Base-by-base conservation (phyloP, 2,888 invertebrate genomes). In the Tipula unca region DNA sequence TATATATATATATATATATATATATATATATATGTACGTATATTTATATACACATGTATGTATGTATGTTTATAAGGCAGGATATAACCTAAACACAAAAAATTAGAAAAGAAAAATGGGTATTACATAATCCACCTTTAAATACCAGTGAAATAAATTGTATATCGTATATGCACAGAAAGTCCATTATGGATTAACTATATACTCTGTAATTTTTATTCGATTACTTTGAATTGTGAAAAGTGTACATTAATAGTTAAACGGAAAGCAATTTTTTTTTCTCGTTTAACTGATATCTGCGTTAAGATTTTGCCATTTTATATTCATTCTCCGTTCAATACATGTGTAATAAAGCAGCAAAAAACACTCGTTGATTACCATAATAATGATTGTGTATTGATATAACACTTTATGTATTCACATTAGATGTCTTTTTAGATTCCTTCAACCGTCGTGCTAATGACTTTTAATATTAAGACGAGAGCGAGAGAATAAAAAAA, bases 321-420 rank as follows among this genome's bases (percentile, higher is more conserved):
- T 69, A 69, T 69, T 69, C 69, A 69, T 69, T 10, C 4, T 25
- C 25, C 14, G 25, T 69, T 69, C 25, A 3, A 69, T 69, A 69
- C 10, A 69, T 69, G 25, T 20, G 69, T 69, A 69, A 69, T 69
- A 69, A 69, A 69, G 25, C 69, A 69, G 2, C 69, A 14, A 25
- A 25, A 69, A 69, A 69, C 25, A 69, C 69, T 69, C 69, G 69
- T 69, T 69, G 69, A 69, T 69, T 69, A 69, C 69, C 69, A 69
- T 69, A 69, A 69, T 69, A 69, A 69, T 69, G 69, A 69, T 69
- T 69, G 69, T 69, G 69, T 69, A 69, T 69, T 69, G 69, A 69
- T 69, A 69, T 69, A 25, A 25, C 69, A 69, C 69, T 69, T 69
- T 69, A 69, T 69, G 69, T 69, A 69, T 69, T 69, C 69, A 69